Base-by-base conservation (phyloP, 2,113 vertebrate genomes). In the Epinephelus cyanopodus region DNA sequence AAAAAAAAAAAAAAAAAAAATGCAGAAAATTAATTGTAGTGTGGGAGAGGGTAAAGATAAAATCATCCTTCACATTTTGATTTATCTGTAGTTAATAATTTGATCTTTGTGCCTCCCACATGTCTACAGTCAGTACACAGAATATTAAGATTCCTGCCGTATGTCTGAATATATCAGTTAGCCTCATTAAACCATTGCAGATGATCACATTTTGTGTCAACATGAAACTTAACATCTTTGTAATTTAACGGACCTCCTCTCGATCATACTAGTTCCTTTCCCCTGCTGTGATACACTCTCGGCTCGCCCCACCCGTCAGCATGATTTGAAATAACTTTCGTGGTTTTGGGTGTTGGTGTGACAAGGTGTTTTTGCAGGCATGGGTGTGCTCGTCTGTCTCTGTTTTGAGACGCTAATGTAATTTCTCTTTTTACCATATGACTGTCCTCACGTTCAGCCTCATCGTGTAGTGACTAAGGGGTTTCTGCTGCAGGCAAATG, bases 381-480 rank as follows among this genome's bases (percentile, higher is more conserved):
- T 65, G 85, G 89, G 92, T 82, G 91, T 92, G 89, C 63, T 79
- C 19, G 69, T 86, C 84, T 82, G 82, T 75, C 37, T 87, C 73
- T 88, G 78, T 85, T 89, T 83, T 82, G 74, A 61, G 81, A 19
- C 53, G 39, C 21, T 6, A 11, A 25, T 84, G 88, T 93, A 84
- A 91, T 94, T 92, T 94, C 86, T 90, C 83, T 84, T 91, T 81
- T 91, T 87, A 58, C 90, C 60, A 66, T 85, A 92, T 94, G 94
- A 94, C 92, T 94, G 71, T 89, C 63, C 45, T 84, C 68, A 71
- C 62, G 53, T 81, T 87, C 33, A 56, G 58, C 50, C 69, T 82
- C 42, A n/a, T 92, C 82, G 0, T 61, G 66, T 69, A 52, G 77
- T 91, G 88, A 90, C 86, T 92, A 82, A 90, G 84, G 68, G 14